Evolutionary conservation across 2,888 invertebrate genomes (phyloP), one percentile per base, ranked within the genome.

Genomic region (Desoria tigrina): DNA sequence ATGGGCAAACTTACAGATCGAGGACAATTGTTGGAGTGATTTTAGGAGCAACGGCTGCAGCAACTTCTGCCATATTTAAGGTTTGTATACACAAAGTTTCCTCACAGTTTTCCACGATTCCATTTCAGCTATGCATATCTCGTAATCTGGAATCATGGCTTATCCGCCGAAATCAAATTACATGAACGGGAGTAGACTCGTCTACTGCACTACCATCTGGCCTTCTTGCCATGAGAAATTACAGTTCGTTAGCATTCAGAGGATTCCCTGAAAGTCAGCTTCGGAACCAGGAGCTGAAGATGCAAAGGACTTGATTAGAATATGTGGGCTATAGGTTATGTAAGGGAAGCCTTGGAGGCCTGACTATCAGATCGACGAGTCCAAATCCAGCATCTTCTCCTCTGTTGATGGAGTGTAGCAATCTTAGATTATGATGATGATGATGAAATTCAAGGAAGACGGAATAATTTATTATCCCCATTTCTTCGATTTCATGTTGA

Each of bases 21-120:
- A 79, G 80, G 24, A 94, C 94, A 7, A 84, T 94, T 53, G 93
- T 92, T 7, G 93, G 95, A 4, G 92, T 96, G 1, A 90, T 96
- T 37, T 83, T 94, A 55, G 92, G 95, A 39, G 90, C 93, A 6
- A 88, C 92, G 27, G 92, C 95, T 23, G 92, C 93, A 37, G 92
- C 94, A 27, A 92, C 92, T 54, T 93, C 94, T 73, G 95, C 95
- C 61, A 92, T 95, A 72, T 96, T 95, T 80, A 92, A 93, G 86
- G 94, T 92, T 23, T 24, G 51, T 24, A 23, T 11, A 4, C 6
- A 16, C 6, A n/a, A n/a, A 45, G 6, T 45, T 45, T 45, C 16
- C 6, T 32, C 32, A 32, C 32, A 4, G 6, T 32, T 4, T 11
- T 32, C 32, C 32, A 32, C 4, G 32, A 32, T 32, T 32, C 32